Evolutionary conservation across 2,888 invertebrate genomes (phyloP).

Genomic region (Camptogramma bilineatum): DNA sequence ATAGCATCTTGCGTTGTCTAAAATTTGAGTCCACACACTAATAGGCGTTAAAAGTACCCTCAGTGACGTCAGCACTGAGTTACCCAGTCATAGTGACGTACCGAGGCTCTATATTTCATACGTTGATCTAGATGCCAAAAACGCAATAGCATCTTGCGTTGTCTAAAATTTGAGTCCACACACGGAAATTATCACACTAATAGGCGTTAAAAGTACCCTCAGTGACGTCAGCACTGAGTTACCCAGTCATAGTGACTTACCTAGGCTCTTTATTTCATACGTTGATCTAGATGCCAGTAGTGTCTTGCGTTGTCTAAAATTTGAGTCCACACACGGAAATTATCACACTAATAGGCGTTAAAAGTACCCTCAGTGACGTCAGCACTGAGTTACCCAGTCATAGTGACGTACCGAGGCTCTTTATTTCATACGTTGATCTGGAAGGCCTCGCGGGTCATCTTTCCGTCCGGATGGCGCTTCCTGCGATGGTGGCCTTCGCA

Average conservation of each 20-base stretch:
- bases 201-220: no score
- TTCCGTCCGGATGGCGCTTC: conserved; percentile 75
- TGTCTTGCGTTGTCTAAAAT: no score
- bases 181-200: background rate
- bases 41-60: background rate
- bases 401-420: conserved; percentile 44
- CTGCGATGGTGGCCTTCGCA: conserved; percentile 82
- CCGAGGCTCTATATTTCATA: background rate
- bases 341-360: no score
- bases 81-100: background rate
- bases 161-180: conserved; percentile 8
- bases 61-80: conserved; percentile 1
- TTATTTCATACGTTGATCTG: conserved; percentile 90
- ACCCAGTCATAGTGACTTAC: no score
- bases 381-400: conserved; percentile 43
- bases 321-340: no score
- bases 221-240: no score
- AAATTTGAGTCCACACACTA: background rate
- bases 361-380: conserved; percentile 33
- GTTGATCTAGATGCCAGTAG: no score
- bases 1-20: background rate
- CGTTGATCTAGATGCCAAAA: background rate
- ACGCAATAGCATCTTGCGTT: background rate
- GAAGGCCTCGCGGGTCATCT: conserved; percentile 89
- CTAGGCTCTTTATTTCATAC: no score